phyloP scores from a whole-genome alignment of 1,140 invertebrate species.

The Zaprionus ornatus region DNA sequence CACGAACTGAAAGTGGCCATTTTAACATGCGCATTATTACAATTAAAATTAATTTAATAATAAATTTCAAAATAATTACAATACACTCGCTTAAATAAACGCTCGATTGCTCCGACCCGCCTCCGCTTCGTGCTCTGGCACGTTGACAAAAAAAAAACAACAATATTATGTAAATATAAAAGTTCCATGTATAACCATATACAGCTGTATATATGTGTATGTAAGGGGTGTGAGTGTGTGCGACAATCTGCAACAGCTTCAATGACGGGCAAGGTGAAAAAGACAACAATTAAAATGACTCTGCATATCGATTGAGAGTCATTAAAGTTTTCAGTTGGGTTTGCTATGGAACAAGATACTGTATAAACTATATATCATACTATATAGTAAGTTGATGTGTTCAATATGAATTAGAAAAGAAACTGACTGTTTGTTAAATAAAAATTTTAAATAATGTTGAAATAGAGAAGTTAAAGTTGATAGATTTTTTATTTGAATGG shows the following conservation, averaged over 20 bases:
- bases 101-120: constrained; percentile 26
- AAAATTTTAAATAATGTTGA: too few species aligned
- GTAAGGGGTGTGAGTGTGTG: background rate
- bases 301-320: constrained; percentile 4
- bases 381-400: background rate
- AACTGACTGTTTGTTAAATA: too few species aligned
- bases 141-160: constrained; percentile 28
- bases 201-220: constrained; percentile 15
- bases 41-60: constrained; percentile 84
- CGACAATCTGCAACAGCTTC: constrained; percentile 57
- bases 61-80: constrained; percentile 83
- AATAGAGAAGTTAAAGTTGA: too few species aligned
- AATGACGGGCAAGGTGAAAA: constrained; percentile 34
- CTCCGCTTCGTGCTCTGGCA: background rate
- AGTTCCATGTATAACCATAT: constrained; percentile 18
- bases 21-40: constrained; percentile 81
- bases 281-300: constrained; percentile 41
- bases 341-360: background rate
- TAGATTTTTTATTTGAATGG: too few species aligned
- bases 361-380: background rate
- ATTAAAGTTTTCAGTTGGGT: background rate
- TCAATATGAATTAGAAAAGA: too few species aligned
- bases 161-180: constrained; percentile 10
- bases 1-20: constrained; percentile 41
- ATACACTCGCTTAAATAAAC: constrained; percentile 81